Evolutionary conservation across 2,888 invertebrate genomes (phyloP).

Genomic region (Scelioninae gen. 1): DNA sequence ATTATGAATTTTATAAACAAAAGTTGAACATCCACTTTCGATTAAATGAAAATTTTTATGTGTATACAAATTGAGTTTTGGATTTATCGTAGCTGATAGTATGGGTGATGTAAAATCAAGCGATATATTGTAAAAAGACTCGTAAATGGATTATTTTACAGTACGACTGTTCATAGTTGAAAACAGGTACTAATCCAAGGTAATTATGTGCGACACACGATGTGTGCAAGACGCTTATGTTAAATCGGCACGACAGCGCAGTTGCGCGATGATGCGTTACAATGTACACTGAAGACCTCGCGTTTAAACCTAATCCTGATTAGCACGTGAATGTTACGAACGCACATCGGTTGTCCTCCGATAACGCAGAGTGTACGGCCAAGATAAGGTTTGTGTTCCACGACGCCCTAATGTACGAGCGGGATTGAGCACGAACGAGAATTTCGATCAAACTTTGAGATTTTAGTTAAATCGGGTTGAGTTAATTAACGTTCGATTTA

Average conservation of each 20-base stretch:
- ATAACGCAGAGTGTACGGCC: conserved; percentile 73
- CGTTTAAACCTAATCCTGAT: conserved; percentile 77
- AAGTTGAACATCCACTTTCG: too few relatives aligned
- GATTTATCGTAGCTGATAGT: too few relatives aligned
- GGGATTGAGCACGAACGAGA: conserved; percentile 19
- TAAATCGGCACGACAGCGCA: conserved; percentile 28
- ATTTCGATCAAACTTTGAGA: conserved; percentile 41
- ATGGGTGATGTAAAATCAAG: too few relatives aligned
- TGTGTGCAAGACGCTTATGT: conserved; percentile 56
- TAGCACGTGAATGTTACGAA: conserved; percentile 76
- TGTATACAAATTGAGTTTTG: too few relatives aligned
- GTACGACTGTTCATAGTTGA: conserved; percentile 8
- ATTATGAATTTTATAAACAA: too few relatives aligned
- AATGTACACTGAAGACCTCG: conserved; percentile 70
- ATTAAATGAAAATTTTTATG: too few relatives aligned
- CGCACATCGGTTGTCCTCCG: conserved; percentile 67
- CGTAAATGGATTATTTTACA: too few relatives aligned
- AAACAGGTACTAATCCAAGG: conserved; percentile 17
- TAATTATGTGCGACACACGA: conserved; percentile 55
- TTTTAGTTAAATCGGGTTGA: conserved; percentile 21
- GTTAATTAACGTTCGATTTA: conserved; percentile 49
- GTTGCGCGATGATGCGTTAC: conserved; percentile 62
- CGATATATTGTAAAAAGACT: too few relatives aligned
- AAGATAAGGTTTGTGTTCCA: conserved; percentile 76
- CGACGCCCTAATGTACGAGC: conserved; percentile 20